A percentile compares a stretch with the other conserved stretches of the same genome.
phyloP scores from a whole-genome alignment of 2,797 vertebrate species.

The Silurus aristotelis region DNA sequence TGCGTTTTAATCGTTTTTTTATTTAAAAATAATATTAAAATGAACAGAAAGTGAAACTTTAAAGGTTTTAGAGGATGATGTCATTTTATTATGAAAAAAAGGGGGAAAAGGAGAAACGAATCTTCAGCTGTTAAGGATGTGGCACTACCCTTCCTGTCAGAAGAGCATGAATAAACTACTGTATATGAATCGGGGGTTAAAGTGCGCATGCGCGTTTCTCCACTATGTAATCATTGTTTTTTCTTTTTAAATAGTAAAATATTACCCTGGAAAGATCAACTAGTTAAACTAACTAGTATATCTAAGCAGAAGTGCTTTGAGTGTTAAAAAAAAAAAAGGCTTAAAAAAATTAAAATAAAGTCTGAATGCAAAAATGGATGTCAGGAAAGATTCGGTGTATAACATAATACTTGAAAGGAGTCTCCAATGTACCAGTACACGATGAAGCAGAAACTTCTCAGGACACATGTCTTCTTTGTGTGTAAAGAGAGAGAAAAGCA shows the following conservation, averaged over 20 bases:
- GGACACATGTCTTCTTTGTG: not conserved
- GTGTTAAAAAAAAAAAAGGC: not conserved
- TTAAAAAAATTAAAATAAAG: too few species aligned
- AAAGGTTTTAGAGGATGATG: not conserved
- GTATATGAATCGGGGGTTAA: not conserved
- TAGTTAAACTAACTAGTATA: too few species aligned
- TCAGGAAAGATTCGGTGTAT: not conserved
- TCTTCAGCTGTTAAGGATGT: not conserved
- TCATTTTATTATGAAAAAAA: not conserved
- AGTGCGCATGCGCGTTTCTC: too few species aligned
- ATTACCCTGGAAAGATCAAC: not conserved
- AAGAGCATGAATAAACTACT: constrained; percentile 9
- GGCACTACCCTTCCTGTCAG: constrained; percentile 4
- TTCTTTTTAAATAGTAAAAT: not conserved
- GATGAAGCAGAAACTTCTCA: not conserved
- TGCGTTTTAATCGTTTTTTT: too few species aligned
- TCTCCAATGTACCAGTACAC: not conserved
- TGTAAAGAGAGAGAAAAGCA: not conserved
- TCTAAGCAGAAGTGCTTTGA: too few species aligned
- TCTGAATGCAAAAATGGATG: not conserved
- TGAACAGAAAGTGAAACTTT: constrained; percentile 19
- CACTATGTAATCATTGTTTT: too few species aligned
- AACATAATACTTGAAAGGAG: not conserved
- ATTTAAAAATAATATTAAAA: not conserved
- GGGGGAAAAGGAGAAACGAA: not conserved